These are phyloP conservation scores for Distichodus sexfasciatus DNA, from an alignment of 2,797 vertebrate genomes.

Conservation along the genomic window DNA sequence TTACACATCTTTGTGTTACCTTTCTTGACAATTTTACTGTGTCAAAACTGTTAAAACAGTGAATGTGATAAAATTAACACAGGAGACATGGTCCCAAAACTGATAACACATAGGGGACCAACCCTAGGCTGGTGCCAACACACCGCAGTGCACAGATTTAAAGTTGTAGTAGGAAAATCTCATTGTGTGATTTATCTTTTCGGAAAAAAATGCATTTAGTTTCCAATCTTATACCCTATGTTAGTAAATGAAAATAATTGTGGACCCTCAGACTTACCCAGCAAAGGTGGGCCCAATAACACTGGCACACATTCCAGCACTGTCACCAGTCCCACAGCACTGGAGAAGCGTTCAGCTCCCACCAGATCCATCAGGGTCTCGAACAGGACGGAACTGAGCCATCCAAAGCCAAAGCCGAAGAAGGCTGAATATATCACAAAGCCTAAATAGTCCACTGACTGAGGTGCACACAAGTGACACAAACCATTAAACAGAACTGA, in stretches of 20 bases:
- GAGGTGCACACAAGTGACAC: constrained; percentile 86
- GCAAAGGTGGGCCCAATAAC: constrained; percentile 88
- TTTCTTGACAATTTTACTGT: no score
- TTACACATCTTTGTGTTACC: no score
- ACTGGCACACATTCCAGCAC: constrained; percentile 96
- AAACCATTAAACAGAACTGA: constrained; percentile 86
- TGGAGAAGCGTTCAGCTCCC: constrained; percentile 91
- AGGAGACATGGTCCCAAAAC: no score
- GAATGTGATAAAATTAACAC: no score
- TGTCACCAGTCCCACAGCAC: constrained; percentile 93
- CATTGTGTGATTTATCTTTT: no score
- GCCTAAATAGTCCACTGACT: constrained; percentile 78
- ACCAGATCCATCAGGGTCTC: constrained; percentile 97
- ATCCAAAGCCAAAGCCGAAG: constrained; percentile 94
- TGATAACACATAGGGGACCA: no score
- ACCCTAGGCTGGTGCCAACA: no score
- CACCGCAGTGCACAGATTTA: no score
- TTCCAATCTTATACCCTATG: no score
- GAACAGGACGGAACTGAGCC: constrained; percentile 92
- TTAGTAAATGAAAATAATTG: background rate
- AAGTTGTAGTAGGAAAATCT: no score
- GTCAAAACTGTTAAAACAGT: no score
- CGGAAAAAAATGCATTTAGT: no score
- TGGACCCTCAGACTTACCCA: constrained; percentile 75
- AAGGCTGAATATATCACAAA: constrained; percentile 87